These are phyloP conservation scores for Montipora capitata DNA, from an alignment of 92 coral and sea anemone genomes.

Conservation along the genomic window DNA sequence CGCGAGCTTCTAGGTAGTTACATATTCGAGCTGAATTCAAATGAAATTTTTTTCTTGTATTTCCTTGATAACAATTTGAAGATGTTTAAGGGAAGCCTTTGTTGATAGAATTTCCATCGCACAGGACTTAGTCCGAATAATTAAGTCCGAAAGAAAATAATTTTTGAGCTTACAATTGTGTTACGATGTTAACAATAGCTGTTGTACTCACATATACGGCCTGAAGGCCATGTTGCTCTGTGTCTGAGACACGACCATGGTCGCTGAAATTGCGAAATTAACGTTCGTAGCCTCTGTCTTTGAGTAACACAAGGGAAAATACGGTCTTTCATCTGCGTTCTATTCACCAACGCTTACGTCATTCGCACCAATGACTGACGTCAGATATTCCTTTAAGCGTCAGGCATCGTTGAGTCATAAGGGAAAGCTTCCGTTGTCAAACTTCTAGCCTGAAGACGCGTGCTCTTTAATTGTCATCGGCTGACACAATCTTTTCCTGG, in stretches of 20 bases:
- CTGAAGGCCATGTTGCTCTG: slow-evolving; percentile 17
- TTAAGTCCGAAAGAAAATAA: neutral
- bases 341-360: slow-evolving; percentile 20
- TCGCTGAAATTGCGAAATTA: slow-evolving; percentile 4
- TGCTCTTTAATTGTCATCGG: neutral
- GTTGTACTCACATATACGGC: slow-evolving; percentile 33
- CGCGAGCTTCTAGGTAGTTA: neutral
- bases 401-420: slow-evolving; percentile 25
- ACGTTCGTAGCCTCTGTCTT: neutral
- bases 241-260: slow-evolving; percentile 22
- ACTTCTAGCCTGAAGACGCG: neutral
- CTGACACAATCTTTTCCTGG: neutral
- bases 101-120: neutral
- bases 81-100: neutral
- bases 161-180: neutral
- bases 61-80: neutral
- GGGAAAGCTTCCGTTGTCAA: slow-evolving; percentile 27
- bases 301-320: slow-evolving; percentile 12
- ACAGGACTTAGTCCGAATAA: neutral
- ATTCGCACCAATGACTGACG: slow-evolving; percentile 52
- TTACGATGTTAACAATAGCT: neutral
- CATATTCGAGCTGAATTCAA: neutral
- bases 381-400: slow-evolving; percentile 18
- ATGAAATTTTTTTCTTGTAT: neutral
- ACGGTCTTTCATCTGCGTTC: slow-evolving; percentile 15